Base-by-base conservation (phyloP, 2,797 vertebrate genomes). In the Sebastes taczanowskii region DNA sequence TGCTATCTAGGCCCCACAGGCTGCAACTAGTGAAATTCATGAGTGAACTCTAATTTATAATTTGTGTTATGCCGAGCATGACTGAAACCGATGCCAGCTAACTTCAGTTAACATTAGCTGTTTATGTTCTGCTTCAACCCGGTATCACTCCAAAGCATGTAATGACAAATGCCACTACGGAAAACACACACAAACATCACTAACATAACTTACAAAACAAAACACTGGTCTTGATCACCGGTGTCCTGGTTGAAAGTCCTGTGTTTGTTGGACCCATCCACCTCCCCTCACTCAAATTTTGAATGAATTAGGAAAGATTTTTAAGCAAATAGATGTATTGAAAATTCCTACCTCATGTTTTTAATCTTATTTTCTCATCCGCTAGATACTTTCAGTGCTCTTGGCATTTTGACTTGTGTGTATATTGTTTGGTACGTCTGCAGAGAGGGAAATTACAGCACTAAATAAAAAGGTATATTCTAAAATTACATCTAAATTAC, bases 71-170 rank as follows among this genome's bases (percentile, higher is more conserved):
- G 29, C 52, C 1, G 7, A 71, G 16, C 59, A 11, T 49, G 35
- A 75, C 71, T 49, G 59, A 76, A 52, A 25, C 58, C 42, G 32
- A 75, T 77, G 78, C 46, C 35, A 6, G 35, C 65, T 61, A 34
- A 74, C 59, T 64, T 82, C 60, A 83, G 16, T 71, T 68, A 67
- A 68, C n/a, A 71, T 64, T 32, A 65, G 55, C 59, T 71, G 49
- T 60, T 62, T 46, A 13, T 27, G 5, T 58, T 62, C 18, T 64
- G 14, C 25, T 69, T 63, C 46, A 49, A 4, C 46, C 46, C 0
- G 46, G 4, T 49, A 49, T 0, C 46, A 49, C 46, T 8, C 46
- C 46, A 49, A 49, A 49, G 7, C 18, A 20, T 49, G 46, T 49
- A 20, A 49, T 52, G 49, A 52, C 20, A 52, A 52, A 52, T n/a